These are phyloP conservation scores for Brachionus paranguensis DNA, from an alignment of 1,140 invertebrate genomes.

Conservation along the genomic window DNA sequence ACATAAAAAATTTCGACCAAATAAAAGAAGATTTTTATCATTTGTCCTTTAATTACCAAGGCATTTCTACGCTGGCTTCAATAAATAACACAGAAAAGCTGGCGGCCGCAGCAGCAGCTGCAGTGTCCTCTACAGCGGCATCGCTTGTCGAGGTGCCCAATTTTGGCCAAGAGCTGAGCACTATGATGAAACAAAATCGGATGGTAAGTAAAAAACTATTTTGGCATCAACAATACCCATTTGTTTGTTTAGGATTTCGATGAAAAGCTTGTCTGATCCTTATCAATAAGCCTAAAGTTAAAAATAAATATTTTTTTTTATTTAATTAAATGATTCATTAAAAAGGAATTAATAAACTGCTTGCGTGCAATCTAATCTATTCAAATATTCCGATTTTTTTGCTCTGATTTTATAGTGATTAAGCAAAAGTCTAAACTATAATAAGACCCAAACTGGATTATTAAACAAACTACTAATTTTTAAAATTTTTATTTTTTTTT, in stretches of 20 bases:
- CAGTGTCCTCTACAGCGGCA: background rate
- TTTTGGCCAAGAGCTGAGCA: background rate
- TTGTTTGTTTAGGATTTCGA: background rate
- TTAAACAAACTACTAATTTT: too few relatives aligned
- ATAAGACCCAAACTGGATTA: too few relatives aligned
- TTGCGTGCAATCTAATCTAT: background rate
- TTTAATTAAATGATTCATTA: conserved; percentile 13
- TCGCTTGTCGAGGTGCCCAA: background rate
- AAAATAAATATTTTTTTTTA: background rate
- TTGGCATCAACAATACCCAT: background rate
- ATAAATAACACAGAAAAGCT: conserved; percentile 22
- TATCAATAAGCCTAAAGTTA: background rate
- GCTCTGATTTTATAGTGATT: background rate
- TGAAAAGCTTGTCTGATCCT: background rate
- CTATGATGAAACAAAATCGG: conserved; percentile 25
- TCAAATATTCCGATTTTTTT: background rate
- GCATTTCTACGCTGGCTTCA: background rate
- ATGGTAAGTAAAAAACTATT: conserved; percentile 1
- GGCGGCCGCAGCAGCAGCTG: conserved; percentile 2
- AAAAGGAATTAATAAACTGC: background rate
- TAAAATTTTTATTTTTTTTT: too few relatives aligned
- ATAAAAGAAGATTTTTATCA: conserved; percentile 6
- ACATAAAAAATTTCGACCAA: conserved; percentile 23
- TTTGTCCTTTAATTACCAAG: background rate
- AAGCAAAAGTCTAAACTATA: background rate